Percentiles rank a stretch among this genome's conserved stretches.
phyloP scores from a whole-genome alignment of 2,113 vertebrate genomes.

The Chitala chitala region DNA sequence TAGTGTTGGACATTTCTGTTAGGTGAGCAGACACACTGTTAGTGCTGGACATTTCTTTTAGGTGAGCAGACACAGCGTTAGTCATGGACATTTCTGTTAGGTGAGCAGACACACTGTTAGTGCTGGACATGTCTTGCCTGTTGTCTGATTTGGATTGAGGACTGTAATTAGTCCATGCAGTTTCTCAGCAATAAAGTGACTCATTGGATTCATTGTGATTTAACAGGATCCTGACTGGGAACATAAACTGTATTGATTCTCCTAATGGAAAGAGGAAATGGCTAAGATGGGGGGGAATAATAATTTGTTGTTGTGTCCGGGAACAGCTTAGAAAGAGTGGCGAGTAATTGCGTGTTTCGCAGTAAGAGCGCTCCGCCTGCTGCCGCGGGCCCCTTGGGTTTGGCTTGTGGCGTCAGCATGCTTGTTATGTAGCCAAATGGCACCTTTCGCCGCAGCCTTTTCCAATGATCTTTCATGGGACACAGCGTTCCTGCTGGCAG shows the following conservation, averaged over 20 bases:
- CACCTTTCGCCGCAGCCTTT: background rate
- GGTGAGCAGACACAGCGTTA: too few species aligned
- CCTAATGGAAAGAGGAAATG: constrained; percentile 76
- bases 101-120: constrained; percentile 17
- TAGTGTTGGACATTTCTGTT: too few species aligned
- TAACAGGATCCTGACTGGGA: constrained; percentile 72
- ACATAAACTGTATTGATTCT: constrained; percentile 71
- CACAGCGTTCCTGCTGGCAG: background rate
- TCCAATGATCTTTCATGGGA: constrained; percentile 5
- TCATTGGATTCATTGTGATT: constrained; percentile 65
- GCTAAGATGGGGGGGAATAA: constrained; percentile 67
- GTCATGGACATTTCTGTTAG: constrained; percentile 8
- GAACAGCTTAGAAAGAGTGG: constrained; percentile 60
- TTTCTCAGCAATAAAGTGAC: constrained; percentile 70
- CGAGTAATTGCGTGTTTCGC: constrained; percentile 61
- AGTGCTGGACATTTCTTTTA: too few species aligned
- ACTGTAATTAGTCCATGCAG: constrained; percentile 32
- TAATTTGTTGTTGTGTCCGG: constrained; percentile 59
- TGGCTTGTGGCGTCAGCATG: constrained; percentile 66
- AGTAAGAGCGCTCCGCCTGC: constrained; percentile 59
- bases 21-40: too few species aligned
- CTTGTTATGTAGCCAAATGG: constrained; percentile 62
- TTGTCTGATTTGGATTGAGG: constrained; percentile 47
- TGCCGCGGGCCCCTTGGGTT: constrained; percentile 59
- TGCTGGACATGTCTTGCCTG: constrained; percentile 22